Evolutionary conservation across 2,888 invertebrate species (phyloP).

Genomic region (Orchesella flavescens): DNA sequence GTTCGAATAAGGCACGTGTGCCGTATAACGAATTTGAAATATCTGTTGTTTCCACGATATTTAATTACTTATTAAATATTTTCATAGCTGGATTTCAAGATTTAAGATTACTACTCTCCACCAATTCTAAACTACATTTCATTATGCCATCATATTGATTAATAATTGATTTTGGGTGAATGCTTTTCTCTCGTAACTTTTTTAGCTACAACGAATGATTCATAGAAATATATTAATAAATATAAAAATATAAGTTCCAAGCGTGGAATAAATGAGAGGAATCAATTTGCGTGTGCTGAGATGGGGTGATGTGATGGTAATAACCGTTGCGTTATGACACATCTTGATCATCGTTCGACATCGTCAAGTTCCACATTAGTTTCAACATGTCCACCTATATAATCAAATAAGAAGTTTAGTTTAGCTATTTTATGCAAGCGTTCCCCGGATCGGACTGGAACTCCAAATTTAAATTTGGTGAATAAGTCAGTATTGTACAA

Average conservation of each 20-base stretch:
- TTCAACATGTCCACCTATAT: slow-evolving; percentile 86
- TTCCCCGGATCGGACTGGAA: neutral
- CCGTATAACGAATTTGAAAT: no score
- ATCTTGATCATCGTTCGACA: slow-evolving; percentile 95
- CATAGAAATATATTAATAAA: slow-evolving; percentile 63
- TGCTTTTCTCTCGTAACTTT: slow-evolving; percentile 52
- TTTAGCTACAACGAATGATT: slow-evolving; percentile 64
- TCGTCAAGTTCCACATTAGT: slow-evolving; percentile 87
- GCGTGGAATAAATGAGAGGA: slow-evolving; percentile 66
- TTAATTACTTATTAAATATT: slow-evolving; percentile 58
- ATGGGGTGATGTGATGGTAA: slow-evolving; percentile 70
- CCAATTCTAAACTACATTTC: slow-evolving; percentile 34
- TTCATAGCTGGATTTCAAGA: slow-evolving; percentile 57
- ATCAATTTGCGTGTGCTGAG: slow-evolving; percentile 71
- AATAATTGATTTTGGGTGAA: slow-evolving; percentile 41
- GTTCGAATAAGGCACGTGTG: no score
- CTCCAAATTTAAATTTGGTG: neutral
- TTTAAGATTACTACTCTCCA: slow-evolving; percentile 44
- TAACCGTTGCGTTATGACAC: slow-evolving; percentile 84
- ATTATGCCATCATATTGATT: slow-evolving; percentile 44
- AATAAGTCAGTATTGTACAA: neutral
- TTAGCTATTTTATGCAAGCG: no score
- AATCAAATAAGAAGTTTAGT: neutral
- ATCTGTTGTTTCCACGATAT: no score
- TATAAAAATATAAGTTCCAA: slow-evolving; percentile 49